These are phyloP conservation scores for Gallinago nigripennis DNA, from an alignment of 2,797 vertebrate genomes.

Conservation along the genomic window DNA sequence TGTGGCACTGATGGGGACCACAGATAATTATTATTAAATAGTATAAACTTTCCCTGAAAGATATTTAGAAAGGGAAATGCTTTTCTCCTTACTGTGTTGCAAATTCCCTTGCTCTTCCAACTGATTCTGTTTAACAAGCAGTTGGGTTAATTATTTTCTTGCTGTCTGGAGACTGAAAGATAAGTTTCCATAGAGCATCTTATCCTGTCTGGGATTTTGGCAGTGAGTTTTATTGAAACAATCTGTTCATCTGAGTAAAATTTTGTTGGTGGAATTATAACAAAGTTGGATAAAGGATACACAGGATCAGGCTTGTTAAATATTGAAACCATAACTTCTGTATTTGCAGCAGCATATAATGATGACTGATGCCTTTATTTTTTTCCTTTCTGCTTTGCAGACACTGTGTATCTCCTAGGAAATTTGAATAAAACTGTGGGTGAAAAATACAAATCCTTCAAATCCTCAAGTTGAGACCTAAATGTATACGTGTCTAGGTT, in stretches of 20 bases:
- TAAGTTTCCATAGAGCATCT: constrained; percentile 18
- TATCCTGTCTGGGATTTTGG: constrained; percentile 25
- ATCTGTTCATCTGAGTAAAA: constrained; percentile 1
- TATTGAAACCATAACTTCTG: not conserved
- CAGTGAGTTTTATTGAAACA: constrained; percentile 18
- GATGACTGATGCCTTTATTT: not conserved
- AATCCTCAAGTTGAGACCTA: not conserved
- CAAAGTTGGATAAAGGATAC: not conserved
- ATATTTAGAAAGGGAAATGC: not conserved
- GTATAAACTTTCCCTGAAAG: not conserved
- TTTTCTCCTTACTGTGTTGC: not conserved
- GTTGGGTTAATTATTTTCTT: constrained; percentile 25
- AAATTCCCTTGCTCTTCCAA: not conserved
- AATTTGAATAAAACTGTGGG: not conserved
- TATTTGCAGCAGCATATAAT: not conserved
- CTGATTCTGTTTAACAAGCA: not conserved
- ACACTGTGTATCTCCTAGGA: not conserved
- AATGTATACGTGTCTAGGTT: not conserved
- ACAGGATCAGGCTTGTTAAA: not conserved
- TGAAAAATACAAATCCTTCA: not conserved
- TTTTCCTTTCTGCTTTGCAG: not conserved
- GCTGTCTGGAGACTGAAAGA: not conserved
- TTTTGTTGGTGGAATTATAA: not conserved
- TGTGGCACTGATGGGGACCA: not conserved
- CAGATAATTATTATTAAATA: not conserved